Evolutionary conservation across 2,113 vertebrate species (phyloP), one percentile per base, ranked within the genome.

Genomic region (Scytalopus superciliaris): DNA sequence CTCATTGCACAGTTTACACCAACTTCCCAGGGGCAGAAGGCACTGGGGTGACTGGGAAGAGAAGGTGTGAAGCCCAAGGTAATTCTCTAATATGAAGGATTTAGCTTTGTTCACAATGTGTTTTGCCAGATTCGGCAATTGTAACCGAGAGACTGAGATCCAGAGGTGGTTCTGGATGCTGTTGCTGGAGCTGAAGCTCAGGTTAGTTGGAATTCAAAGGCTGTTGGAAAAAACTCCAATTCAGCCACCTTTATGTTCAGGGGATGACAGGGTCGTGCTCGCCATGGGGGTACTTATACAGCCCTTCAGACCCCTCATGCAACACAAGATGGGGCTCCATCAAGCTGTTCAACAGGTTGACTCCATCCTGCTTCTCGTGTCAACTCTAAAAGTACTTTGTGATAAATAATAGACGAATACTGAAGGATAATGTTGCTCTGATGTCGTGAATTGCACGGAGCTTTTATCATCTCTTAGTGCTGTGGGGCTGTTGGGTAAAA

Each of bases 321-420:
- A 4, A 4, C 7, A 21, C 0, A 1, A 64, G 22, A 31, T 37
- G 23, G 49, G 69, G 14, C 47, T 45, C 77, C 87, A 62, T 22
- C 2, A 12, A 64, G 64, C 16, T 44, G 55, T 14, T 53, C 78
- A 79, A 76, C 60, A 90, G 82, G 75, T 64, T 90, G 63, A 24
- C 45, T 94, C 66, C 50, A 10, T 5, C 2, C 45, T 3, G 82
- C 60, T 93, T 40, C 62, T 60, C 57, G 69, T 45, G 47, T 31
- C 82, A 74, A 30, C 63, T 90, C 75, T n/a, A 5, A 68, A 60
- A 92, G 50, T 70, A 27, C 75, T 52, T 42, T 69, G 39, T 88
- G 52, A 52, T 97, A 72, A 95, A 97, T 96, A 96, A 96, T 94
- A 63, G 70, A 97, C 92, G 68, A 91, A 68, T 78, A 27, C 63